Percentiles rank a stretch among this genome's conserved stretches.
Conservation (phyloP, 2,113 vertebrate species). For the Psammodynastes pulverulentus region DNA sequence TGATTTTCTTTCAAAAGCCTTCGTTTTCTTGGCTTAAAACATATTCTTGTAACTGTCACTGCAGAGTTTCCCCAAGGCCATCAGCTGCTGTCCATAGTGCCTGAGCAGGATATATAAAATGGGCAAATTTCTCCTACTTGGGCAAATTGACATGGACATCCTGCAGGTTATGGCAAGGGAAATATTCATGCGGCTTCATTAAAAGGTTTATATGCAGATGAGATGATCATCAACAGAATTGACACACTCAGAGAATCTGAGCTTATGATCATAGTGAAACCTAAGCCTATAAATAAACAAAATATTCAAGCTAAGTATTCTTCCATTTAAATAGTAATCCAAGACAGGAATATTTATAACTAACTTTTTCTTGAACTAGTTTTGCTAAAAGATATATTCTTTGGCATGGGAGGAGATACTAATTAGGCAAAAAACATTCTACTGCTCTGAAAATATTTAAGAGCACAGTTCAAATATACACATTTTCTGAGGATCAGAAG, state of each 20-base stretch:
- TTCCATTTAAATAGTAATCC: neutral
- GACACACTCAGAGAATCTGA: neutral
- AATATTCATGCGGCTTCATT: neutral
- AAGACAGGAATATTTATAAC: neutral
- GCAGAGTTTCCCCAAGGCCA: neutral
- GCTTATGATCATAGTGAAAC: neutral
- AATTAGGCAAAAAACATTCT: neutral
- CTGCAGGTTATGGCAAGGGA: neutral
- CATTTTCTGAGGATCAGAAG: conserved; percentile 36
- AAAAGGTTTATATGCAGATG: neutral
- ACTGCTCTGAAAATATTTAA: conserved; percentile 10
- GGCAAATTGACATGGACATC: neutral
- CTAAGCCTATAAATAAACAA: neutral
- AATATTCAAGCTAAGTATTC: neutral
- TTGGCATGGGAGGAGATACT: neutral
- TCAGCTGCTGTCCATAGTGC: too few species aligned
- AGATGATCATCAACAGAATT: neutral
- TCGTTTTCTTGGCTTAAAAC: neutral
- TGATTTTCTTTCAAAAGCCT: neutral
- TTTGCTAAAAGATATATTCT: neutral
- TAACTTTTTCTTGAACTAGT: neutral
- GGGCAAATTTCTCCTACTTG: neutral
- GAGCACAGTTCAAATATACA: conserved; percentile 37
- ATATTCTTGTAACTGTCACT: neutral
- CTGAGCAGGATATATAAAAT: neutral